These are phyloP conservation scores for Entomobrya multifasciata DNA, from an alignment of 2,888 invertebrate genomes.

Conservation along the genomic window DNA sequence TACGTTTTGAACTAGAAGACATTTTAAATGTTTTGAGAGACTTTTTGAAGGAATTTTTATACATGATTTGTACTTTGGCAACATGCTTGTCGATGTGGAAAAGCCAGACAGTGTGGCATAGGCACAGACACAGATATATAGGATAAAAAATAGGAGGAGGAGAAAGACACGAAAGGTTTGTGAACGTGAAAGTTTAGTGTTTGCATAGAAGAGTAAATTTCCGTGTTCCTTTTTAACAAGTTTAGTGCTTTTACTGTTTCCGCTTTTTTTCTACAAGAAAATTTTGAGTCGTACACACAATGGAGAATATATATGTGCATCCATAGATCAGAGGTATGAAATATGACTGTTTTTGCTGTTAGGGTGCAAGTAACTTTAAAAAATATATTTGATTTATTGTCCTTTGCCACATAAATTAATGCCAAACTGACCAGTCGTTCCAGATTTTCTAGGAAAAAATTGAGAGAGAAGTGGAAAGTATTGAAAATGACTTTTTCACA, in stretches of 20 bases:
- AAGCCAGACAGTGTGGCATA: no score
- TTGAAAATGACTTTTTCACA: conserved; percentile 19
- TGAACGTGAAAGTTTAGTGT: conserved; percentile 42
- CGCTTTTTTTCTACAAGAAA: background rate
- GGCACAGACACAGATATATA: no score
- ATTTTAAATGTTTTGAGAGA: no score
- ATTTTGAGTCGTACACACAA: background rate
- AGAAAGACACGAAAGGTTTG: background rate
- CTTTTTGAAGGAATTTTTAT: no score
- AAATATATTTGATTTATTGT: conserved; percentile 5
- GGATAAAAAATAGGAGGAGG: background rate
- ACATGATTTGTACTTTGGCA: conserved; percentile 45
- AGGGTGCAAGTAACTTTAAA: background rate
- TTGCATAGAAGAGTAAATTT: conserved; percentile 68
- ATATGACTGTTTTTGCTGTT: background rate
- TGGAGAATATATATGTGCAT: background rate
- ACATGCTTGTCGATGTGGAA: conserved; percentile 59
- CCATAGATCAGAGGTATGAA: no score
- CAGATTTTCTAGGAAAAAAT: background rate
- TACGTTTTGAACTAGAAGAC: no score
- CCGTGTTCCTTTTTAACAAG: conserved; percentile 56
- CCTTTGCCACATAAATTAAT: background rate
- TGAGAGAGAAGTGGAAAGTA: background rate
- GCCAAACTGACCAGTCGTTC: background rate
- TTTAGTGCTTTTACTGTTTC: conserved; percentile 36